These are phyloP conservation scores for Patella depressa DNA, from an alignment of 2,888 invertebrate genomes.

Conservation along the genomic window DNA sequence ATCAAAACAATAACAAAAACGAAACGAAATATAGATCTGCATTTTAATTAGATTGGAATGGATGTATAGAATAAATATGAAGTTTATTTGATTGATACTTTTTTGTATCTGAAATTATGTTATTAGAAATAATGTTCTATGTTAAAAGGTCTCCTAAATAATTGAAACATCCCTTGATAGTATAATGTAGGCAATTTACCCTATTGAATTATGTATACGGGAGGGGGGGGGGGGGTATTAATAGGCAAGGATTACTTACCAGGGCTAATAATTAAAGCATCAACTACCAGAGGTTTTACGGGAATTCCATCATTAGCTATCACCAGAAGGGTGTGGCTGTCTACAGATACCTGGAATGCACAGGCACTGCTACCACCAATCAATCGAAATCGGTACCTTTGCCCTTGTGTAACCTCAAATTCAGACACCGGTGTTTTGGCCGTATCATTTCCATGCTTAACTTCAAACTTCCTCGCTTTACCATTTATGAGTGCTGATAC, in stretches of 20 bases:
- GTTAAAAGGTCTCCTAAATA: too few species aligned
- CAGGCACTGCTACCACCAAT: conserved; percentile 46
- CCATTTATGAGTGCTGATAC: conserved; percentile 41
- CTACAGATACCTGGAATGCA: conserved; percentile 46
- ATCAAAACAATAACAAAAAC: too few species aligned
- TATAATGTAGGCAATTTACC: too few species aligned
- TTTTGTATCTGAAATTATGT: too few species aligned
- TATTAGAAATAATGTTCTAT: too few species aligned
- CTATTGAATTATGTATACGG: too few species aligned
- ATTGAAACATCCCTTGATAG: too few species aligned
- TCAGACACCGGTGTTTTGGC: conserved; percentile 47
- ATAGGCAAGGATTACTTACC: conserved; percentile 21
- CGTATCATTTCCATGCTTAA: conserved; percentile 26
- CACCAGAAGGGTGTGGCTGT: conserved; percentile 44
- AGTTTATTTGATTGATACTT: too few species aligned
- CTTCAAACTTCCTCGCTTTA: conserved; percentile 34
- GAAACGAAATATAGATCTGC: too few species aligned
- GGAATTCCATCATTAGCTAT: conserved; percentile 51
- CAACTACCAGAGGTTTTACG: conserved; percentile 36
- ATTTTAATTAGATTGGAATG: too few species aligned
- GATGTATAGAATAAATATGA: too few species aligned
- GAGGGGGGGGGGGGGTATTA: too few species aligned
- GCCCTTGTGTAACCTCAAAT: conserved; percentile 40
- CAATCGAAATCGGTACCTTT: conserved; percentile 50
- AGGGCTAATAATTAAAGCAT: conserved; percentile 41